These are phyloP conservation scores for Cheirogaleus medius DNA, from an alignment of 2,113 vertebrate genomes.

Conservation along the genomic window DNA sequence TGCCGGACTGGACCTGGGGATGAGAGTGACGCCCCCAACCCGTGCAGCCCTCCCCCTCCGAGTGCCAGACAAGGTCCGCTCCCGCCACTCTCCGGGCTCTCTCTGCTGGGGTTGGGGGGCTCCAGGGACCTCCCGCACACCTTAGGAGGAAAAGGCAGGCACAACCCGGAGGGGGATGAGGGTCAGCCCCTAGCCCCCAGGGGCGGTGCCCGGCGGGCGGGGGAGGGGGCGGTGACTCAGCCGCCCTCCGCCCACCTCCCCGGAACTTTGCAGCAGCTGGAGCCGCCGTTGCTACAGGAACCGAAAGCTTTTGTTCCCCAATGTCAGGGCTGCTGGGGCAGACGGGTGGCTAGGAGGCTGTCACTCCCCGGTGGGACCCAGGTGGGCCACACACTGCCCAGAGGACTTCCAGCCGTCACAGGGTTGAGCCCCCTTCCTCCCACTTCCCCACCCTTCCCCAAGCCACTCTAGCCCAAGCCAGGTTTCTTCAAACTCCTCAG, in stretches of 20 bases:
- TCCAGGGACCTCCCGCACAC: background rate
- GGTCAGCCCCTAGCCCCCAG: background rate
- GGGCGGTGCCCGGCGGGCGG: background rate
- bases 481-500: slow-evolving; percentile 31
- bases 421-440: background rate
- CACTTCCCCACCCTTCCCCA: background rate
- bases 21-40: background rate
- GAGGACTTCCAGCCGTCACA: background rate
- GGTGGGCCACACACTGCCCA: background rate
- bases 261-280: slow-evolving; percentile 80
- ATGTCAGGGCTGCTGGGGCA: slow-evolving; percentile 58
- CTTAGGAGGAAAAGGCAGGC: background rate
- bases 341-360: background rate
- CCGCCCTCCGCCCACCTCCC: slow-evolving; percentile 74
- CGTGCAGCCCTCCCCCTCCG: background rate
- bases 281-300: slow-evolving; percentile 79
- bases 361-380: slow-evolving; percentile 33
- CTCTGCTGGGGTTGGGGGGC: background rate
- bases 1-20: background rate
- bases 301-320: slow-evolving; percentile 79
- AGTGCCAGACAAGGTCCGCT: background rate
- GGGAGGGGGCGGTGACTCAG: slow-evolving; percentile 76
- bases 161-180: background rate
- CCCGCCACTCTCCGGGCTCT: background rate
- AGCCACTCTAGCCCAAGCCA: background rate